Base-by-base conservation (phyloP, 35 echinoderm and acorn worm genomes). In the Diadema setosum region DNA sequence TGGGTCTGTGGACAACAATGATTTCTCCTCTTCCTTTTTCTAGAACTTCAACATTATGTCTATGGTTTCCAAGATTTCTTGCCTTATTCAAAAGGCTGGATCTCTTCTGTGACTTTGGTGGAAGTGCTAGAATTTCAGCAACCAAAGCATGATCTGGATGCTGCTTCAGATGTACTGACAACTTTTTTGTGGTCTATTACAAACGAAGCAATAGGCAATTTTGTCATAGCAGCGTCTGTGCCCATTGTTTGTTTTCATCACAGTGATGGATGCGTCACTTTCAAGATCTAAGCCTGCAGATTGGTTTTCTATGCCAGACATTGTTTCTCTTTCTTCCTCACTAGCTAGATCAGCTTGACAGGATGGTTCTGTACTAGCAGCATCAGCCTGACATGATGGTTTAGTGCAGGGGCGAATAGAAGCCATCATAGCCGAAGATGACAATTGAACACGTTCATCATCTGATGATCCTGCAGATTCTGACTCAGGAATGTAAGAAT, bases 41-140 rank as follows among this genome's bases (percentile, higher is more conserved):
- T 31, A 93, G 60, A 35, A 93, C 91, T 23, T 88, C 45, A 50
- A 70, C 82, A 30, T 88, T 93, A 42, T 93, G 91, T 14, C 70
- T 18, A 43, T 93, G 91, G 44, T 93, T 93, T 39, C 91, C 91
- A 34, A 70, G 50, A 46, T 93, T 82, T 56, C 58, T 44, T 4
- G 87, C 81, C 56, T 75, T 88, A 20, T 52, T 67, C 70, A 85
- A 87, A 2, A 80, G 83, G 2, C 12, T 87, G 44, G 65, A 39
- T 91, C 70, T 80, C 80, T 90, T 43, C 80, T 75, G 80, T n/a
- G 70, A 64, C 90, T 70, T 86, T 67, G 41, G 74, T 81, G 26
- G 3, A 67, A 30, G 24, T 42, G 90, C 81, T 46, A 92, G 55
- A 46, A 46, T 81, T 70, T 82, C 25, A 64, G 90, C 83, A 45